Conservation (phyloP, 2,797 vertebrate species). For the Lindbergichthys nudifrons region DNA sequence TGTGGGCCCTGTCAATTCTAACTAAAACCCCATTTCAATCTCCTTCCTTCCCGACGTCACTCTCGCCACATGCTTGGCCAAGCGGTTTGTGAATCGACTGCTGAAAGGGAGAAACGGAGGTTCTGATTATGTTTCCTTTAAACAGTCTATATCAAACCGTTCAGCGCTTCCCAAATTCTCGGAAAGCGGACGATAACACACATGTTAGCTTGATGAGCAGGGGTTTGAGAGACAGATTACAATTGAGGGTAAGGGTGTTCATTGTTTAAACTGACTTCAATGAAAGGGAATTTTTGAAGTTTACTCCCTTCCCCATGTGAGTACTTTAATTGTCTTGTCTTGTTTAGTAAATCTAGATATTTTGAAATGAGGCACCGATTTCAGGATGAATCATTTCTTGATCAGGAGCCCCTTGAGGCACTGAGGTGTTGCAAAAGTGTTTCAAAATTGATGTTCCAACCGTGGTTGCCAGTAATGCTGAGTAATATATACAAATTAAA, state of each 20-base stretch:
- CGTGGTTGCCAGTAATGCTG: neutral
- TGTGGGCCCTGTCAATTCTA: conserved; percentile 52
- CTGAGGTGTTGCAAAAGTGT: conserved; percentile 11
- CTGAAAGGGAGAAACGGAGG: conserved; percentile 9
- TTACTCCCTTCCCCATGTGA: conserved; percentile 41
- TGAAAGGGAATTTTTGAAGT: conserved; percentile 61
- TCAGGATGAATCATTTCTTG: conserved; percentile 31
- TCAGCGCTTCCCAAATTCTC: conserved; percentile 33
- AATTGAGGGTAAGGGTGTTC: conserved; percentile 17
- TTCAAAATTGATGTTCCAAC: neutral
- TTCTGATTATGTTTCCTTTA: conserved; percentile 31
- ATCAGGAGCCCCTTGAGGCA: neutral
- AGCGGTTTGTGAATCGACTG: conserved; percentile 45
- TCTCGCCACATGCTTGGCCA: conserved; percentile 25
- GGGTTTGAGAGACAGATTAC: conserved; percentile 22
- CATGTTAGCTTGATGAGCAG: conserved; percentile 21
- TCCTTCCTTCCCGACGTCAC: conserved; percentile 26
- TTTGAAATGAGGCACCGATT: conserved; percentile 9
- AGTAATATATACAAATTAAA: neutral
- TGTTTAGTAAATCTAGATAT: conserved; percentile 16
- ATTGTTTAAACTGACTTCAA: conserved; percentile 62
- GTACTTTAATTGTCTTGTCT: conserved; percentile 31
- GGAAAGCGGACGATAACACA: conserved; percentile 38
- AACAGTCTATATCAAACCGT: conserved; percentile 31
- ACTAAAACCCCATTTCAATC: conserved; percentile 43